Conservation (phyloP, 2,888 invertebrate species). For the Caenorhabditis doughertyi region DNA sequence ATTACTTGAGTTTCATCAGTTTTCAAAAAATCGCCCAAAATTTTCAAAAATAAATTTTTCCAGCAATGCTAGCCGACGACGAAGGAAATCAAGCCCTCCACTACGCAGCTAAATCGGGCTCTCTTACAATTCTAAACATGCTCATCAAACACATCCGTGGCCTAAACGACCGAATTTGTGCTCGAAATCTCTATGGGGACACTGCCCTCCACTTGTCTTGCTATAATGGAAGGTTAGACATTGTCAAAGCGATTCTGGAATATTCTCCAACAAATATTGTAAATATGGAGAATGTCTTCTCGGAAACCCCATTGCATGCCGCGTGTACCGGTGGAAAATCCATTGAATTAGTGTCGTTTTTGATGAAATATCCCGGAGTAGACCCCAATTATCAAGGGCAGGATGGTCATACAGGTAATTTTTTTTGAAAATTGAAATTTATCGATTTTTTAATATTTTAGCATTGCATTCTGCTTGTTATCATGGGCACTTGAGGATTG, state of each 20-base stretch:
- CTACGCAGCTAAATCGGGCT: slow-evolving; percentile 84
- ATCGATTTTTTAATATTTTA: slow-evolving; percentile 46
- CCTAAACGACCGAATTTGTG: slow-evolving; percentile 63
- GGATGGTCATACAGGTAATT: slow-evolving; percentile 84
- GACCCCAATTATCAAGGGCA: slow-evolving; percentile 84
- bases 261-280: slow-evolving; percentile 67
- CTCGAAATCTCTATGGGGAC: slow-evolving; percentile 84
- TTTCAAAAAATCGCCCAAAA: too few species aligned
- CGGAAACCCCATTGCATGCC: slow-evolving; percentile 84
- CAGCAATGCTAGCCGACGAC: slow-evolving; percentile 84
- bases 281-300: slow-evolving; percentile 84
- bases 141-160: slow-evolving; percentile 77
- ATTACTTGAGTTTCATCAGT: too few species aligned
- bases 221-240: slow-evolving; percentile 82
- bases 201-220: slow-evolving; percentile 84
- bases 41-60: slow-evolving; percentile 38
- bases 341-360: slow-evolving; percentile 84
- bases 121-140: slow-evolving; percentile 83
- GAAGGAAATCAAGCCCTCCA: slow-evolving; percentile 84
- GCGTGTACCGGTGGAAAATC: slow-evolving; percentile 84
- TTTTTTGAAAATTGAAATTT: background rate
- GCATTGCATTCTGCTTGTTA: slow-evolving; percentile 85
- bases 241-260: slow-evolving; percentile 83
- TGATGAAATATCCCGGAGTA: slow-evolving; percentile 84
- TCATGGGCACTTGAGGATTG: slow-evolving; percentile 84